These are phyloP conservation scores for Verasper variegatus DNA, from an alignment of 2,113 vertebrate genomes.

Conservation along the genomic window DNA sequence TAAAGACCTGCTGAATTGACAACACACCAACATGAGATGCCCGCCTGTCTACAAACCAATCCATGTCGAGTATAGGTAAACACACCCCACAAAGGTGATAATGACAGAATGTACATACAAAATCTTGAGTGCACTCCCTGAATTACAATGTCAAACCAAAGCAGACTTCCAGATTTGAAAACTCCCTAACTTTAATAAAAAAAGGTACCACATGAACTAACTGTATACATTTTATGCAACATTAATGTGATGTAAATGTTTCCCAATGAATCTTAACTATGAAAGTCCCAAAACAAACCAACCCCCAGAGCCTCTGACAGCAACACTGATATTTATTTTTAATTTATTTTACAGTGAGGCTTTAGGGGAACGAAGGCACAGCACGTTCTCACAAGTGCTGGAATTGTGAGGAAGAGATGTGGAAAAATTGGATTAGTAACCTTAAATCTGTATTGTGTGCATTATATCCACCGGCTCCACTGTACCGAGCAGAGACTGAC, in stretches of 20 bases:
- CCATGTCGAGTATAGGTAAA: too few relatives aligned
- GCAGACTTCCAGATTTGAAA: background rate
- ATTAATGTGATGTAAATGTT: background rate
- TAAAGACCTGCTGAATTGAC: too few relatives aligned
- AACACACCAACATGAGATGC: too few relatives aligned
- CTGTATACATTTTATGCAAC: background rate
- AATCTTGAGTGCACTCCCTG: too few relatives aligned
- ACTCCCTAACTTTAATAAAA: background rate
- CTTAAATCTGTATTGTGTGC: conserved; percentile 23
- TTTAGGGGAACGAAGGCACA: too few relatives aligned
- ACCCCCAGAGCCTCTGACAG: conserved; percentile 10
- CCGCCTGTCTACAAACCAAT: too few relatives aligned
- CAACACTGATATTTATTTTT: conserved; percentile 26
- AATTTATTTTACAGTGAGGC: conserved; percentile 31
- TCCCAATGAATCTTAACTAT: conserved; percentile 8
- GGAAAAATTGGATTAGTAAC: conserved; percentile 21
- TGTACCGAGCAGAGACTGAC: conserved; percentile 53
- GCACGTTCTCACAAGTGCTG: background rate
- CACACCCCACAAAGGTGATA: too few relatives aligned
- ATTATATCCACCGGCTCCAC: conserved; percentile 43
- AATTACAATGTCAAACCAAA: too few relatives aligned
- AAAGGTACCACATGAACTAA: too few relatives aligned
- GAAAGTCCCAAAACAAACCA: background rate
- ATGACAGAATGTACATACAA: too few relatives aligned
- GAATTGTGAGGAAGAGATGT: conserved; percentile 24